These are phyloP conservation scores for Aspidiotus destructor DNA, from an alignment of 2,888 invertebrate genomes.

Conservation along the genomic window DNA sequence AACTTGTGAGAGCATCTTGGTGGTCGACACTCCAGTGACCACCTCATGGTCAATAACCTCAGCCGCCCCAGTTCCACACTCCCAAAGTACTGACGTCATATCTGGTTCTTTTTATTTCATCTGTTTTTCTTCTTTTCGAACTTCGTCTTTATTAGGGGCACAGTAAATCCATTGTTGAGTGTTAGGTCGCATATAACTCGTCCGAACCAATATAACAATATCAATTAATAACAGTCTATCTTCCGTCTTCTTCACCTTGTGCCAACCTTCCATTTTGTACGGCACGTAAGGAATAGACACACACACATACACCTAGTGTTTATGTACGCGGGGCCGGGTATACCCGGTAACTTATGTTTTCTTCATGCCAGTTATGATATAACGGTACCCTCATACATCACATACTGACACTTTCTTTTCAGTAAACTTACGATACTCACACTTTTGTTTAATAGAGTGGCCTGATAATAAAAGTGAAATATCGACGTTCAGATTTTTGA, in stretches of 20 bases:
- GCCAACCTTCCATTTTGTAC: slow-evolving; percentile 1
- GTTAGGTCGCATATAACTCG: slow-evolving; percentile 13
- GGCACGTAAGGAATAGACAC: neutral
- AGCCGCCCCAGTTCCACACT: slow-evolving; percentile 33
- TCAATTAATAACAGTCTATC: slow-evolving; percentile 16
- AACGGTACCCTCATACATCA: slow-evolving; percentile 25
- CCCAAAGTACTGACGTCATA: slow-evolving; percentile 28
- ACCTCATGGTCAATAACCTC: slow-evolving; percentile 33
- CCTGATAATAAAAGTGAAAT: slow-evolving; percentile 2
- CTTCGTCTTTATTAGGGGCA: slow-evolving; percentile 14
- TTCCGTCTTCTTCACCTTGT: slow-evolving; percentile 1
- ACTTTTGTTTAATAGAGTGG: slow-evolving; percentile 4
- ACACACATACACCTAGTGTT: too few species aligned
- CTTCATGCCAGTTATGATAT: slow-evolving; percentile 16
- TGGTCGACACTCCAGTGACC: slow-evolving; percentile 32
- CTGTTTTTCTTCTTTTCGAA: slow-evolving; percentile 24
- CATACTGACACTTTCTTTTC: slow-evolving; percentile 21
- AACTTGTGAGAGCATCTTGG: slow-evolving; percentile 25
- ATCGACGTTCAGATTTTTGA: slow-evolving; percentile 1
- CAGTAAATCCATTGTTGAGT: slow-evolving; percentile 30
- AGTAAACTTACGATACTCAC: neutral
- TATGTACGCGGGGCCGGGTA: too few species aligned
- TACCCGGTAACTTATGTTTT: neutral
- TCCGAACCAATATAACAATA: slow-evolving; percentile 17
- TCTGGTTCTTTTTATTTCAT: slow-evolving; percentile 27